Percentiles rank a stretch among this genome's conserved stretches.
Conservation (phyloP, 2,797 vertebrate species). For the Scarus forsteni region DNA sequence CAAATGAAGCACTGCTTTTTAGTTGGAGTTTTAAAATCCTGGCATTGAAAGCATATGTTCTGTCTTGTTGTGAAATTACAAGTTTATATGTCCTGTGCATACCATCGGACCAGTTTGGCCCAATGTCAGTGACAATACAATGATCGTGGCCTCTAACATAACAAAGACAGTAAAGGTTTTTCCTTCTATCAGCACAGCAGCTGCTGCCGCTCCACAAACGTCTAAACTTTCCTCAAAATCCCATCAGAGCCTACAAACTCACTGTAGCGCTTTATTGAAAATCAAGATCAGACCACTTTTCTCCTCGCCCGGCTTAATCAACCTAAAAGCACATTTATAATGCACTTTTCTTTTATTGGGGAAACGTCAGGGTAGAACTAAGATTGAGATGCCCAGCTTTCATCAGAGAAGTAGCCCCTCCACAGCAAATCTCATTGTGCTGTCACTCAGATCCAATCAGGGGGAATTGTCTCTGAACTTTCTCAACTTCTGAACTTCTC, state of each 20-base stretch:
- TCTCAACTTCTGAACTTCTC: slow-evolving; percentile 57
- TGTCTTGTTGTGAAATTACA: not conserved
- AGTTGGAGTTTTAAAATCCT: no score
- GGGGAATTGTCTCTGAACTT: slow-evolving; percentile 63
- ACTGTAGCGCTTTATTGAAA: slow-evolving; percentile 38
- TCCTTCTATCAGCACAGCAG: not conserved
- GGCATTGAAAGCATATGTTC: no score
- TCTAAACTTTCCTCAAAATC: slow-evolving; percentile 22
- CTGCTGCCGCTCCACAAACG: not conserved
- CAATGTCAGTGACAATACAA: no score
- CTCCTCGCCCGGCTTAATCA: slow-evolving; percentile 59
- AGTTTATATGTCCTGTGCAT: not conserved
- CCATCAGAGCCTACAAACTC: slow-evolving; percentile 23
- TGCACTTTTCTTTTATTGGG: slow-evolving; percentile 64
- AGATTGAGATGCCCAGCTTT: slow-evolving; percentile 65
- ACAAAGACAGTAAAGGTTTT: not conserved
- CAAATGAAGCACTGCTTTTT: no score
- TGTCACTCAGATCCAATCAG: slow-evolving; percentile 69
- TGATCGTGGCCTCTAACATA: no score
- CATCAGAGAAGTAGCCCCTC: slow-evolving; percentile 68
- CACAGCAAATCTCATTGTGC: slow-evolving; percentile 67
- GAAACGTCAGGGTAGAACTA: slow-evolving; percentile 56
- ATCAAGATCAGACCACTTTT: slow-evolving; percentile 44
- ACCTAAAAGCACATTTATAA: slow-evolving; percentile 77
- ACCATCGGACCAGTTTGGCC: not conserved